Evolutionary conservation across 2,888 invertebrate species (phyloP).

Genomic region (Megalurothrips usitatus): DNA sequence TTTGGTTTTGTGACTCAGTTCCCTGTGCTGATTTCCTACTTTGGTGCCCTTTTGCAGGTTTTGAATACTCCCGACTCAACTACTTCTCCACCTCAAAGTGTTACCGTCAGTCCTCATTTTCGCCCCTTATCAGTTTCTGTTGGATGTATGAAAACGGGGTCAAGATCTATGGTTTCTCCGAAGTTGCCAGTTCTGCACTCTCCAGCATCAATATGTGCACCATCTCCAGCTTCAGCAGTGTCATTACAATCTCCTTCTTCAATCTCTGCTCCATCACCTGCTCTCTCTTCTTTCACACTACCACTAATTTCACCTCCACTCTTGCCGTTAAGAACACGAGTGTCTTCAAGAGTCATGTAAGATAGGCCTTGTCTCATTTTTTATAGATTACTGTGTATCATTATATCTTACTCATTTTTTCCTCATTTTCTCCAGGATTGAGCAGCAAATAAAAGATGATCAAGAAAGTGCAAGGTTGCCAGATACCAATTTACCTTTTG

Average conservation of each 20-base stretch:
- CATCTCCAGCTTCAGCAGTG: not conserved
- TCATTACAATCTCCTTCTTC: not conserved
- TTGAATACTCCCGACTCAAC: not conserved
- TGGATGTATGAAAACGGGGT: not conserved
- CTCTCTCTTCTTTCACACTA: not conserved
- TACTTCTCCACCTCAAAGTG: not conserved
- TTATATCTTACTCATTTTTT: conserved; percentile 31
- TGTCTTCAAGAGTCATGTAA: conserved; percentile 1
- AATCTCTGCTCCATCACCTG: not conserved
- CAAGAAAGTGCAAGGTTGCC: conserved; percentile 69
- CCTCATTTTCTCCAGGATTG: conserved; percentile 54
- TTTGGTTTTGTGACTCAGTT: conserved; percentile 32
- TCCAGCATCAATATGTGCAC: conserved; percentile 3
- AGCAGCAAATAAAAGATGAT: conserved; percentile 69
- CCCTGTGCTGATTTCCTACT: not conserved
- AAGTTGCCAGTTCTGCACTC: not conserved
- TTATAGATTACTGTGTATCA: not conserved
- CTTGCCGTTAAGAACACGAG: not conserved
- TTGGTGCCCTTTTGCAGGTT: conserved; percentile 37
- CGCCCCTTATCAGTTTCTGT: not conserved
- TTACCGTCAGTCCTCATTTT: not conserved
- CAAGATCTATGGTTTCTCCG: not conserved
- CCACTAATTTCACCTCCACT: not conserved
- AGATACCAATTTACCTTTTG: conserved; percentile 67
- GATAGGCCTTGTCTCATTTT: not conserved